Conservation (phyloP, 2,797 vertebrate genomes). For the Pempheris klunzingeri region DNA sequence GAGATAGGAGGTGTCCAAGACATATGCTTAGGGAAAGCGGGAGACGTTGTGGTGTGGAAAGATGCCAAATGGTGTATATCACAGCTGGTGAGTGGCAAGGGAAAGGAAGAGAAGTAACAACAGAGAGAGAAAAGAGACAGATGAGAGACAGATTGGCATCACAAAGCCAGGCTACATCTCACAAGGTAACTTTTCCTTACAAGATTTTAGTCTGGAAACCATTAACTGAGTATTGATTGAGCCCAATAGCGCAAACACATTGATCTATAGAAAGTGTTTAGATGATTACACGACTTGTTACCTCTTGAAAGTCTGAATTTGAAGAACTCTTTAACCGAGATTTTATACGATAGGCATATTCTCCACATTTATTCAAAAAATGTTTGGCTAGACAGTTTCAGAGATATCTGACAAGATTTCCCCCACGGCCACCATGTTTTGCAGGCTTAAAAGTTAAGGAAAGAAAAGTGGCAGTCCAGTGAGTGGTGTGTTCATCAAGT, state of each 20-base stretch:
- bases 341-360: slow-evolving; percentile 16
- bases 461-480: neutral
- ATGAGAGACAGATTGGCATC: slow-evolving; percentile 31
- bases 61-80: slow-evolving; percentile 50
- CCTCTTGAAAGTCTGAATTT: slow-evolving; percentile 10
- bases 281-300: slow-evolving; percentile 18
- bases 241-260: slow-evolving; percentile 36
- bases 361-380: neutral
- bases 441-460: neutral
- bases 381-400: neutral
- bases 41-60: slow-evolving; percentile 33
- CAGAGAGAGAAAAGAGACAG: neutral
- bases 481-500: slow-evolving; percentile 8
- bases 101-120: slow-evolving; percentile 29
- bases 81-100: slow-evolving; percentile 43
- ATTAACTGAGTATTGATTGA: slow-evolving; percentile 52
- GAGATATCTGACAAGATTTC: slow-evolving; percentile 4
- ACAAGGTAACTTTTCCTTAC: slow-evolving; percentile 37
- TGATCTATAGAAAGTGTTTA: slow-evolving; percentile 16
- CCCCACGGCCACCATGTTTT: neutral
- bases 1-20: slow-evolving; percentile 29
- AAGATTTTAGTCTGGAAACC: slow-evolving; percentile 48
- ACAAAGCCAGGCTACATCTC: slow-evolving; percentile 36
- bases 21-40: slow-evolving; percentile 52
- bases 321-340: slow-evolving; percentile 3